Percentiles rank a stretch among this genome's conserved stretches.
phyloP scores from a whole-genome alignment of 2,888 invertebrate genomes.

The Drosophila macrospina region DNA sequence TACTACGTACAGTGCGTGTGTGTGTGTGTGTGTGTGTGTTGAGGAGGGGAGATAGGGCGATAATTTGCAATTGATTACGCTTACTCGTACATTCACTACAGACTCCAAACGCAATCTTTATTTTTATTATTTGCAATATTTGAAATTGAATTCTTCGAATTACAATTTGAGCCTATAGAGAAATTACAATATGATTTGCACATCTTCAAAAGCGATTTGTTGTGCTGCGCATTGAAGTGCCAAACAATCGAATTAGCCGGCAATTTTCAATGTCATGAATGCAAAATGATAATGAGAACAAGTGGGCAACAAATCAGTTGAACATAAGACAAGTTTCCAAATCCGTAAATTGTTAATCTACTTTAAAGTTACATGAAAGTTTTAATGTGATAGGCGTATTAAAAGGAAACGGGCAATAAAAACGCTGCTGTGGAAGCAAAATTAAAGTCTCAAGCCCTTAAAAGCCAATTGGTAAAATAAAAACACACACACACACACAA shows the following conservation, averaged over 20 bases:
- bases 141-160: background rate
- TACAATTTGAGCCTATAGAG: background rate
- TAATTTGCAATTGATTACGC: background rate
- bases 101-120: background rate
- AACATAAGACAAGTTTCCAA: background rate
- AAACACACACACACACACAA: conserved; percentile 34
- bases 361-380: conserved; percentile 3
- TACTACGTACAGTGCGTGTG: background rate
- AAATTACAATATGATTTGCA: background rate
- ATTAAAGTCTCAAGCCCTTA: conserved; percentile 30
- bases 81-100: background rate
- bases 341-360: conserved; percentile 1
- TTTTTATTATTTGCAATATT: background rate
- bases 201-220: conserved; percentile 2
- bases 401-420: conserved; percentile 1
- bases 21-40: too few species aligned
- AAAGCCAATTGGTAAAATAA: conserved; percentile 54
- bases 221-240: conserved; percentile 8
- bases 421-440: conserved; percentile 11
- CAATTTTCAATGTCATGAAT: conserved; percentile 3
- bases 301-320: background rate
- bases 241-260: conserved; percentile 9
- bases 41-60: too few species aligned
- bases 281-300: background rate
- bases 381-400: background rate